Conservation (phyloP, 1,140 invertebrate genomes). For the Stegodyphus dumicola region DNA sequence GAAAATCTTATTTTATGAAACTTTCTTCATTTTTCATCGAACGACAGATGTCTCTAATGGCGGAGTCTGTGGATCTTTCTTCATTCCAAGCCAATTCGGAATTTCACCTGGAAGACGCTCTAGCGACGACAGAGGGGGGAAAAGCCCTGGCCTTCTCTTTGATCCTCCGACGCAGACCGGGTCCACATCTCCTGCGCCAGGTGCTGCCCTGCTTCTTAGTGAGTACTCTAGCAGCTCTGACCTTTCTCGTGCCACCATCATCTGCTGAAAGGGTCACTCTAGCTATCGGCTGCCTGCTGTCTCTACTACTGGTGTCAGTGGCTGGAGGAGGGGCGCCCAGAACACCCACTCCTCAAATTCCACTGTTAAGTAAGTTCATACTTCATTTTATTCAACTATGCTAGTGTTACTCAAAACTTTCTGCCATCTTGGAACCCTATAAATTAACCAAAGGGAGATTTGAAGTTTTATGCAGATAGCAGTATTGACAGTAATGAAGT, state of each 20-base stretch:
- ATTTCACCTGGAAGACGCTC: conserved; percentile 43
- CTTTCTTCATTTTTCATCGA: no score
- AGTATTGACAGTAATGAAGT: no score
- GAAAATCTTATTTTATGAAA: no score
- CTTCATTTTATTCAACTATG: neutral
- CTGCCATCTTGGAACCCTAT: no score
- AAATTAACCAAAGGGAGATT: no score
- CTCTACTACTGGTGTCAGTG: conserved; percentile 18
- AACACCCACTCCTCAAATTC: conserved; percentile 8
- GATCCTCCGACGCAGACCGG: conserved; percentile 28
- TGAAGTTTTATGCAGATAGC: no score
- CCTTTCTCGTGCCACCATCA: conserved; percentile 31
- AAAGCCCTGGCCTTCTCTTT: conserved; percentile 31
- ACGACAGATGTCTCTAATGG: conserved; percentile 19
- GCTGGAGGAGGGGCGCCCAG: conserved; percentile 25
- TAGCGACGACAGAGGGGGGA: neutral
- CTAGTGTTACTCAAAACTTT: no score
- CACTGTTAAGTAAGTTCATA: conserved; percentile 8
- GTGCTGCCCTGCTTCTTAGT: conserved; percentile 47
- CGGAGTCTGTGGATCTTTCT: conserved; percentile 25
- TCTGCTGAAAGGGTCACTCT: conserved; percentile 44
- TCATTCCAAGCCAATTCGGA: conserved; percentile 34
- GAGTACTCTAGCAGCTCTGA: conserved; percentile 25
- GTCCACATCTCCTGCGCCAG: conserved; percentile 28
- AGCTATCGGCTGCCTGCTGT: conserved; percentile 38